phyloP scores from a whole-genome alignment of 2,888 invertebrate genomes.

The Galerucella nymphaeae region DNA sequence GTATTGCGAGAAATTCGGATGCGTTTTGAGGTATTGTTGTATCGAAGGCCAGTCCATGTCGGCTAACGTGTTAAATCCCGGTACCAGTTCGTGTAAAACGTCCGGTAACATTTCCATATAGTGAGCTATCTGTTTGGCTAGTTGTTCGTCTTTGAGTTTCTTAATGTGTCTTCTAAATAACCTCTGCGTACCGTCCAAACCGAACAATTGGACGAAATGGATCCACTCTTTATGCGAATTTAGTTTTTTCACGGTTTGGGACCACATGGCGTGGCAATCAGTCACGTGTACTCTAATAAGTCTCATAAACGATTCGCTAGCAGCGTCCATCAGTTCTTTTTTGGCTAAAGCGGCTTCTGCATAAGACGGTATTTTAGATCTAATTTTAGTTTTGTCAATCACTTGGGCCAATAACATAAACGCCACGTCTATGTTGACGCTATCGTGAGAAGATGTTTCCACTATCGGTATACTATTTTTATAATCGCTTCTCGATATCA shows the following conservation, averaged over 20 bases:
- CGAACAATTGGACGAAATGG: slow-evolving; percentile 87
- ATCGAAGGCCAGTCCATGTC: slow-evolving; percentile 91
- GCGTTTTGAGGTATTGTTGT: slow-evolving; percentile 85
- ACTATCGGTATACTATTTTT: slow-evolving; percentile 89
- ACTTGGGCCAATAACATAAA: slow-evolving; percentile 91
- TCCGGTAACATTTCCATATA: slow-evolving; percentile 83
- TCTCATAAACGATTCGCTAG: slow-evolving; percentile 90
- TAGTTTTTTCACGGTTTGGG: slow-evolving; percentile 85
- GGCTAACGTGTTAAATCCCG: slow-evolving; percentile 77
- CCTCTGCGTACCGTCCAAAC: slow-evolving; percentile 71
- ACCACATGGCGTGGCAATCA: slow-evolving; percentile 87
- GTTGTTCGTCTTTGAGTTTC: slow-evolving; percentile 83
- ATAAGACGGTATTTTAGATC: slow-evolving; percentile 76
- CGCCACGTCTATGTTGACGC: slow-evolving; percentile 94
- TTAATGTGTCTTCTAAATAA: slow-evolving; percentile 83
- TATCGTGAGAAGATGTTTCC: slow-evolving; percentile 95
- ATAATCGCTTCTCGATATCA: slow-evolving; percentile 91
- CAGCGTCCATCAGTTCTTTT: slow-evolving; percentile 89
- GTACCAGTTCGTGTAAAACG: slow-evolving; percentile 81
- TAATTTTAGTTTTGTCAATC: slow-evolving; percentile 88
- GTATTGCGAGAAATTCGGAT: slow-evolving; percentile 93
- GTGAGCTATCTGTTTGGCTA: slow-evolving; percentile 79
- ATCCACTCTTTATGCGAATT: slow-evolving; percentile 90
- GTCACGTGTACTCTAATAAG: slow-evolving; percentile 87
- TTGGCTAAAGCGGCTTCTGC: slow-evolving; percentile 87